Conservation (phyloP, 2,888 invertebrate genomes). For the Drosophila borborema region DNA sequence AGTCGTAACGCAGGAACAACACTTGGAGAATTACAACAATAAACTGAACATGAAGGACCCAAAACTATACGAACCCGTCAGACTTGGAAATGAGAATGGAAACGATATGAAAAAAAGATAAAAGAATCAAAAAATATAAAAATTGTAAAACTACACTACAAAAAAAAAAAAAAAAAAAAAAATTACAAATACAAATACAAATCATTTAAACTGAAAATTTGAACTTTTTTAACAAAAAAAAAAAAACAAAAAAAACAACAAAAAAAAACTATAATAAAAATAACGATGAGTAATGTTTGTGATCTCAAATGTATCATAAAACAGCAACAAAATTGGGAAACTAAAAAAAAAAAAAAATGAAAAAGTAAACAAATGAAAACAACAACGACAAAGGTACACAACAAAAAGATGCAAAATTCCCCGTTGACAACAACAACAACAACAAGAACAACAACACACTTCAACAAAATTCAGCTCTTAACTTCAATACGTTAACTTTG, state of each 20-base stretch:
- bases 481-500: conserved; percentile 72
- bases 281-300: conserved; percentile 77
- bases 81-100: conserved; percentile 52
- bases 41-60: conserved; percentile 58
- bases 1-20: conserved; percentile 83
- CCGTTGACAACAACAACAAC: conserved; percentile 48
- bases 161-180: conserved; percentile 52
- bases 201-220: conserved; percentile 69
- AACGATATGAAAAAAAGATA: conserved; percentile 33
- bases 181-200: conserved; percentile 41
- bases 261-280: conserved; percentile 43
- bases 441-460: conserved; percentile 38
- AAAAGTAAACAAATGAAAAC: conserved; percentile 53
- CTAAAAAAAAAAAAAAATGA: conserved; percentile 45
- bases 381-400: conserved; percentile 44
- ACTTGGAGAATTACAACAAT: conserved; percentile 47
- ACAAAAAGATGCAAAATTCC: conserved; percentile 76
- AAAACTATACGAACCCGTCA: conserved; percentile 60
- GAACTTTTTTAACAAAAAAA: conserved; percentile 71
- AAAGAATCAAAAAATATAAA: conserved; percentile 57
- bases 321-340: conserved; percentile 71
- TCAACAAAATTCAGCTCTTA: conserved; percentile 42
- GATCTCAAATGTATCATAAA: conserved; percentile 83
- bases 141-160: conserved; percentile 53
- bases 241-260: conserved; percentile 42